Conservation (phyloP, 2,797 vertebrate species). For the Karalla daura region DNA sequence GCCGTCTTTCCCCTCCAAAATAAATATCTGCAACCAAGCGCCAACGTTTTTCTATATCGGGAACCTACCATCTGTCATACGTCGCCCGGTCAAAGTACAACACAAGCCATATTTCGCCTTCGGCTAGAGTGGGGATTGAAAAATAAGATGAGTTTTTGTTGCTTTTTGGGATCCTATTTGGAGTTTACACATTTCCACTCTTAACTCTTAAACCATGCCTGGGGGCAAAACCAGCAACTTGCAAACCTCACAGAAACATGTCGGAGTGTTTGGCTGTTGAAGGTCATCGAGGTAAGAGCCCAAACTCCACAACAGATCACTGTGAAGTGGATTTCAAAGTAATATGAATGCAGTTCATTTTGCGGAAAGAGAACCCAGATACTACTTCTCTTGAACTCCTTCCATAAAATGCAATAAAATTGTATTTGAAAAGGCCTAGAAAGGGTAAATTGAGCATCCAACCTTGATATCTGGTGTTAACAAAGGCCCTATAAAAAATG, state of each 20-base stretch:
- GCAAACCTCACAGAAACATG: not conserved
- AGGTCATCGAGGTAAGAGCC: not conserved
- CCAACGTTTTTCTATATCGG: conserved; percentile 27
- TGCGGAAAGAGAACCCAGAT: too few relatives aligned
- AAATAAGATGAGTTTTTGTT: not conserved
- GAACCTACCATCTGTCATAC: conserved; percentile 15
- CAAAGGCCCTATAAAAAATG: too few relatives aligned
- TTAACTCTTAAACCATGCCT: too few relatives aligned
- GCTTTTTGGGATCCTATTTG: conserved; percentile 12
- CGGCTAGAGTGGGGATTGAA: not conserved
- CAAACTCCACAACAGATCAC: not conserved
- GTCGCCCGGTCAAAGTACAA: not conserved
- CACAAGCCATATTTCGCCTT: not conserved
- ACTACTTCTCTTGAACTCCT: too few relatives aligned
- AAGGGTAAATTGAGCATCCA: too few relatives aligned
- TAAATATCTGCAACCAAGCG: conserved; percentile 11
- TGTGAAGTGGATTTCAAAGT: not conserved
- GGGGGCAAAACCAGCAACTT: not conserved
- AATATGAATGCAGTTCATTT: not conserved
- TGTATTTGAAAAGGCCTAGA: too few relatives aligned
- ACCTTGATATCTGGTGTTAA: too few relatives aligned
- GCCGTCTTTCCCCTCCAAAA: conserved; percentile 20
- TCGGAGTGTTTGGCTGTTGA: not conserved
- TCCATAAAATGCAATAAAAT: too few relatives aligned
- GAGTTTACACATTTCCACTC: not conserved